Conservation (phyloP, 2,797 vertebrate species). For the Odontamblyopus lacepedii region DNA sequence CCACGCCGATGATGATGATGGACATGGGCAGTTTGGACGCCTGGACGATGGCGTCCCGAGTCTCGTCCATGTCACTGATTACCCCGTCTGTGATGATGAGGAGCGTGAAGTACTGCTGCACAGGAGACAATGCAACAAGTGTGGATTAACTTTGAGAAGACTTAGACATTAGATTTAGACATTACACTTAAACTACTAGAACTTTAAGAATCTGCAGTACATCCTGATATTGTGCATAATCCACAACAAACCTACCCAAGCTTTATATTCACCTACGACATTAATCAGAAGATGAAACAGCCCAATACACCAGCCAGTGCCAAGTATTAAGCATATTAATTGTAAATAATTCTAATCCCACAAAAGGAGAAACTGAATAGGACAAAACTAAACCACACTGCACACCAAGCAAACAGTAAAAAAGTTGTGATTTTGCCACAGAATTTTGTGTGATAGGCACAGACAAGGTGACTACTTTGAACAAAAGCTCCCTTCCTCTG, state of each 20-base stretch:
- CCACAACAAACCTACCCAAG: no score
- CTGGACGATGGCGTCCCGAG: conserved; percentile 90
- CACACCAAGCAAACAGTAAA: not conserved
- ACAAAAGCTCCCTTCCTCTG: conserved; percentile 17
- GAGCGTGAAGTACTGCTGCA: conserved; percentile 97
- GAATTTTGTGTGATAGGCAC: conserved; percentile 17
- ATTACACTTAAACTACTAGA: no score
- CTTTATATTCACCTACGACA: no score
- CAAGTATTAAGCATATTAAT: not conserved
- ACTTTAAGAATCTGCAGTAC: not conserved
- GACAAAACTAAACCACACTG: not conserved
- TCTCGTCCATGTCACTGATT: conserved; percentile 99
- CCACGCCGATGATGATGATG: conserved; percentile 97
- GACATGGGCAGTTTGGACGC: conserved; percentile 98
- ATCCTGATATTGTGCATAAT: not conserved
- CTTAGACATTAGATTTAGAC: no score
- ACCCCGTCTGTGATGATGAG: conserved; percentile 97
- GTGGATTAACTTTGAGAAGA: not conserved
- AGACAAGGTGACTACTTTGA: conserved; percentile 27
- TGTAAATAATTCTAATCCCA: not conserved
- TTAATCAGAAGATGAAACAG: no score
- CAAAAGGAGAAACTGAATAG: not conserved
- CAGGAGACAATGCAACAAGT: conserved; percentile 1
- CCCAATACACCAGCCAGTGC: not conserved
- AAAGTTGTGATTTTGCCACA: not conserved